Conservation (phyloP, 2,888 invertebrate species). For the Mactromeris polynyma region DNA sequence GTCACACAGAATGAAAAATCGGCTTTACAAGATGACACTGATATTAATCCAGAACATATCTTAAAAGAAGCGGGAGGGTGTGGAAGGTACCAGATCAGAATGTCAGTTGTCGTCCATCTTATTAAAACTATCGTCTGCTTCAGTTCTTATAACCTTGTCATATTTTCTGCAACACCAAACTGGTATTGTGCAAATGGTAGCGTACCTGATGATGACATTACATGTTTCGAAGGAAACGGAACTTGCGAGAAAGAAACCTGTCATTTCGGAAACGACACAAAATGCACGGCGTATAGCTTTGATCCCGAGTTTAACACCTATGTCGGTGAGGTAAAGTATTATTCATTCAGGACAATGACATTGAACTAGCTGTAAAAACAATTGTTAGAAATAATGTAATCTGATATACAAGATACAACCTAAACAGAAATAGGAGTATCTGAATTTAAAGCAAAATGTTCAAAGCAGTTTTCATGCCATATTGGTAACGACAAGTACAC, state of each 20-base stretch:
- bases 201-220: neutral
- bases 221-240: neutral
- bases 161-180: constrained; percentile 23
- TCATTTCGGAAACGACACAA: neutral
- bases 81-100: constrained; percentile 41
- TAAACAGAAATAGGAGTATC: too few species aligned
- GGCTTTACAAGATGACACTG: neutral
- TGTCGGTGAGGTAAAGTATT: neutral
- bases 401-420: too few species aligned
- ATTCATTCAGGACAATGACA: too few species aligned
- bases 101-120: constrained; percentile 33
- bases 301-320: neutral
- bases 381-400: too few species aligned
- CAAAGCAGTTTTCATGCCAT: too few species aligned
- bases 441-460: too few species aligned
- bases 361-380: too few species aligned
- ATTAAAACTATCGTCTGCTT: constrained; percentile 45
- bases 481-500: too few species aligned
- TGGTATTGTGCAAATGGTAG: constrained; percentile 31
- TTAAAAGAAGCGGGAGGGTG: constrained; percentile 52
- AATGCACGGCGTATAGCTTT: neutral
- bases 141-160: constrained; percentile 5
- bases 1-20: neutral
- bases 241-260: neutral
- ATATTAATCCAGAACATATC: constrained; percentile 34